phyloP scores from a whole-genome alignment of 2,888 invertebrate species.

The Ctenicera cuprea region DNA sequence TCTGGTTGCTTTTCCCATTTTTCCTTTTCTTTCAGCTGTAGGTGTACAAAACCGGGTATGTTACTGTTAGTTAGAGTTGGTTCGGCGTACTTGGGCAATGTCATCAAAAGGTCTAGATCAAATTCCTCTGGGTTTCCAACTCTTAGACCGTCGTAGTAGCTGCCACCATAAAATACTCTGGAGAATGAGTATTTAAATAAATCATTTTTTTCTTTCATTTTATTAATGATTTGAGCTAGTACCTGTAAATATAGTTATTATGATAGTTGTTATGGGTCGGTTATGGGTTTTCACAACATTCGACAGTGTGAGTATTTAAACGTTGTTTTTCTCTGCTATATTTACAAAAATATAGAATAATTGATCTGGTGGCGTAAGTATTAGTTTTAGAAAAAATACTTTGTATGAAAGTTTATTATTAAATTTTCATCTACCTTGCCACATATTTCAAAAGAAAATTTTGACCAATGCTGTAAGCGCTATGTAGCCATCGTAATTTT shows the following conservation, averaged over 20 bases:
- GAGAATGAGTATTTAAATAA: constrained; percentile 66
- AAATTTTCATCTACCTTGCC: too few relatives aligned
- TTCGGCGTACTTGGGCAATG: constrained; percentile 73
- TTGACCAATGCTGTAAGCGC: too few relatives aligned
- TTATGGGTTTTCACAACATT: too few relatives aligned
- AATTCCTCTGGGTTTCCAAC: constrained; percentile 78
- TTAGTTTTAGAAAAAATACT: too few relatives aligned
- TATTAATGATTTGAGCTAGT: constrained; percentile 58
- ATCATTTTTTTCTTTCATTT: constrained; percentile 64
- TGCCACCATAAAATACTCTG: constrained; percentile 74
- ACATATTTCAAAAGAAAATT: too few relatives aligned
- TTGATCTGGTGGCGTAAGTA: too few relatives aligned
- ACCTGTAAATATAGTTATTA: constrained; percentile 60
- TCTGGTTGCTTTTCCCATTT: constrained; percentile 58
- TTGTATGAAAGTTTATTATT: too few relatives aligned
- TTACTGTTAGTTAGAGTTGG: constrained; percentile 64
- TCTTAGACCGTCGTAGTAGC: constrained; percentile 78
- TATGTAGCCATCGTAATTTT: too few relatives aligned
- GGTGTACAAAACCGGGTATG: constrained; percentile 73
- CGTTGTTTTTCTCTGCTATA: too few relatives aligned
- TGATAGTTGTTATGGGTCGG: too few relatives aligned
- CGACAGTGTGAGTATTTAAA: too few relatives aligned
- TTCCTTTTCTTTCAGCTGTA: constrained; percentile 66
- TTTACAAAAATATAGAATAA: too few relatives aligned
- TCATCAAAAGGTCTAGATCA: constrained; percentile 77